phyloP scores from a whole-genome alignment of 2,797 vertebrate genomes.

The Valencia hispanica region DNA sequence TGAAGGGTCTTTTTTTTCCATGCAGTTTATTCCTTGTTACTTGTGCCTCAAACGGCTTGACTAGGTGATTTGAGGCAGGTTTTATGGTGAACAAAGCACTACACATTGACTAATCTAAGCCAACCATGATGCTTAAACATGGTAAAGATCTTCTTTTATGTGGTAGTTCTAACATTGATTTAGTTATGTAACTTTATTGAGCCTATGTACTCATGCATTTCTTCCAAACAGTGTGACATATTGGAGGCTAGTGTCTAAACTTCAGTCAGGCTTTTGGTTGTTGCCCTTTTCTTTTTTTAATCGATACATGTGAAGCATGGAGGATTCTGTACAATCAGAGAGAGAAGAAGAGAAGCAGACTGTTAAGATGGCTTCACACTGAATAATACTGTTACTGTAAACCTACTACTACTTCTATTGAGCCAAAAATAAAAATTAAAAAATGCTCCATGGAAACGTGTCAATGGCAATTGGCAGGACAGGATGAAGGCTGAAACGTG shows the following conservation, averaged over 20 bases:
- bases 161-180: conserved; percentile 63
- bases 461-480: conserved; percentile 47
- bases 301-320: conserved; percentile 52
- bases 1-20: conserved; percentile 50
- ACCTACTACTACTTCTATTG: conserved; percentile 69
- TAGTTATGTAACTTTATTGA: conserved; percentile 56
- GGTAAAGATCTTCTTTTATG: conserved; percentile 60
- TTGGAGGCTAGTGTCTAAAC: conserved; percentile 59
- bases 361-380: conserved; percentile 49
- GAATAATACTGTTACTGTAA: conserved; percentile 67
- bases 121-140: conserved; percentile 70
- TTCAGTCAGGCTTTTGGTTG: conserved; percentile 40
- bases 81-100: conserved; percentile 71
- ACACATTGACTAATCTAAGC: conserved; percentile 75
- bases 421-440: conserved; percentile 27
- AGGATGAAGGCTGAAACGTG: conserved; percentile 34
- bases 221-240: conserved; percentile 57
- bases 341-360: conserved; percentile 37
- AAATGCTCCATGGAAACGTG: conserved; percentile 51
- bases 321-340: conserved; percentile 58
- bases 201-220: conserved; percentile 60
- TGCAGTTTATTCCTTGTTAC: conserved; percentile 64
- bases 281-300: conserved; percentile 33
- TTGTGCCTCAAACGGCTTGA: conserved; percentile 52
- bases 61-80: conserved; percentile 64